phyloP scores from a whole-genome alignment of 2,797 vertebrate species.

The Cetoscarus ocellatus region DNA sequence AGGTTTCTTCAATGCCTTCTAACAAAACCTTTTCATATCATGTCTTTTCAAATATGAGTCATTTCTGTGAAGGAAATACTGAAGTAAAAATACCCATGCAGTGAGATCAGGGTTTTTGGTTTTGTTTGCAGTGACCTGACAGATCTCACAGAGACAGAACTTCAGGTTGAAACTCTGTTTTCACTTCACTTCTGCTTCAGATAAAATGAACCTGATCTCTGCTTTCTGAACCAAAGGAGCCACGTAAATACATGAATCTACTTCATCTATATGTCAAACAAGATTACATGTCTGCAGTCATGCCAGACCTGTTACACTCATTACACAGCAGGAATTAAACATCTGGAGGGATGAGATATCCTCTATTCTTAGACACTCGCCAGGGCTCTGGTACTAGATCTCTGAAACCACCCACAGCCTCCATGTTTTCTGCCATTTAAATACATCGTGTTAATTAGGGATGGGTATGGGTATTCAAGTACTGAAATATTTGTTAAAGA shows the following conservation, averaged over 20 bases:
- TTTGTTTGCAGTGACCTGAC: not conserved
- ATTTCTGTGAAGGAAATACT: not conserved
- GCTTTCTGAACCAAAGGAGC: not conserved
- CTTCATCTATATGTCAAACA: not conserved
- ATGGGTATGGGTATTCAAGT: too few relatives aligned
- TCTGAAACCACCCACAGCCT: not conserved
- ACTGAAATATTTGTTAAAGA: too few relatives aligned
- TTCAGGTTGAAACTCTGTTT: not conserved
- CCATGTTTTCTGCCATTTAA: not conserved
- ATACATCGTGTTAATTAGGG: too few relatives aligned
- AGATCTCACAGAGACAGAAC: not conserved
- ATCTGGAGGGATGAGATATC: constrained; percentile 1
- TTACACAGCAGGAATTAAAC: not conserved
- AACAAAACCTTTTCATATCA: not conserved
- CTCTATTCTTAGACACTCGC: not conserved
- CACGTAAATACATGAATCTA: not conserved
- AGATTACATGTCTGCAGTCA: not conserved
- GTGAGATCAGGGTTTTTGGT: not conserved
- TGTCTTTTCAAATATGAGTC: not conserved
- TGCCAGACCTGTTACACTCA: not conserved
- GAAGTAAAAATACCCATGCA: not conserved
- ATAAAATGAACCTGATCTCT: not conserved
- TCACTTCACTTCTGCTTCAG: not conserved
- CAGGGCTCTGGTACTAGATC: not conserved
- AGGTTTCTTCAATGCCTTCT: not conserved